These are phyloP conservation scores for Cololabis saira DNA, from an alignment of 2,113 vertebrate genomes.

Conservation along the genomic window DNA sequence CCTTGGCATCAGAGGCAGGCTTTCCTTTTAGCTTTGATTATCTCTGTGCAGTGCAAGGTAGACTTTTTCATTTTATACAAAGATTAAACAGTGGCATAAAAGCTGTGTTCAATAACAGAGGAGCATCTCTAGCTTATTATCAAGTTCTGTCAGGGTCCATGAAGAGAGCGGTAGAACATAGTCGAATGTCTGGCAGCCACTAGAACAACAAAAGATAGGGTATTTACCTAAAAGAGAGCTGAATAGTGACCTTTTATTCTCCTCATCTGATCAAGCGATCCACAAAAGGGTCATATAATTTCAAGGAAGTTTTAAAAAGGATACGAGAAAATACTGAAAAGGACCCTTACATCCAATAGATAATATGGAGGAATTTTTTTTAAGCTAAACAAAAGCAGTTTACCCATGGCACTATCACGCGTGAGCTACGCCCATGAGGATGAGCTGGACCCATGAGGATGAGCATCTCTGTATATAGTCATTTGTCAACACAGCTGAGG, in stretches of 20 bases:
- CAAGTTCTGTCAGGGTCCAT: constrained; percentile 50
- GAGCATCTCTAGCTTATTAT: constrained; percentile 48
- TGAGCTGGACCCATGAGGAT: constrained; percentile 45
- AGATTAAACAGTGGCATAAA: constrained; percentile 73
- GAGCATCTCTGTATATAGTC: constrained; percentile 31
- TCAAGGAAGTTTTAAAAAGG: too few species aligned
- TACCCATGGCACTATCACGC: not conserved
- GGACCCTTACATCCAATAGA: not conserved
- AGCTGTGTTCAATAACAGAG: constrained; percentile 51
- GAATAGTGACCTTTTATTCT: constrained; percentile 30
- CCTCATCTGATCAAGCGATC: constrained; percentile 5
- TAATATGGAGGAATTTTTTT: constrained; percentile 22
- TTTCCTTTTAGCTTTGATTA: constrained; percentile 67
- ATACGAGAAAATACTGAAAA: constrained; percentile 15
- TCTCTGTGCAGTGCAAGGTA: constrained; percentile 53
- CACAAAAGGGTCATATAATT: constrained; percentile 22
- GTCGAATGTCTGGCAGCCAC: constrained; percentile 55
- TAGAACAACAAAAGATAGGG: constrained; percentile 50
- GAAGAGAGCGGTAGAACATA: constrained; percentile 46
- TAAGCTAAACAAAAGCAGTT: too few species aligned
- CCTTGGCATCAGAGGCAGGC: constrained; percentile 66
- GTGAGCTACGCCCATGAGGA: constrained; percentile 53
- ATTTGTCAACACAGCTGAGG: constrained; percentile 55
- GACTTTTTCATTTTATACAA: constrained; percentile 70
- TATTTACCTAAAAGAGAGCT: constrained; percentile 43